phyloP scores from a whole-genome alignment of 2,888 invertebrate species.

The Brachyptera putata region DNA sequence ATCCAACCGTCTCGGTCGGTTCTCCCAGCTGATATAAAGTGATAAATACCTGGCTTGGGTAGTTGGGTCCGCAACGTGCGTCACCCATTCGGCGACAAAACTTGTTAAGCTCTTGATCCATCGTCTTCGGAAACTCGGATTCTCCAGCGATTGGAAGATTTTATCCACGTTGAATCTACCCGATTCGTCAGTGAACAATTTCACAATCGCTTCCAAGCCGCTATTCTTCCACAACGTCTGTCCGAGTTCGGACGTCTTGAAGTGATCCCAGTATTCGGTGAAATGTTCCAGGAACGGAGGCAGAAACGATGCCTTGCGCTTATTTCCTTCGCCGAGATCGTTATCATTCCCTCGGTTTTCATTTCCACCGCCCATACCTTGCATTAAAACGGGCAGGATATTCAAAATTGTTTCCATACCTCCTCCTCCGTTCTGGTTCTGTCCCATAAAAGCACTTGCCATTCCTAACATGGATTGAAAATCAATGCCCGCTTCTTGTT shows the following conservation, averaged over 20 bases:
- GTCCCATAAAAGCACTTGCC: conserved; percentile 35
- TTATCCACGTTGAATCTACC: conserved; percentile 68
- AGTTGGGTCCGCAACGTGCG: conserved; percentile 69
- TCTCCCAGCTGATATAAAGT: no score
- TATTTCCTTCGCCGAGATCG: neutral
- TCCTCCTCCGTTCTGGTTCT: conserved; percentile 28
- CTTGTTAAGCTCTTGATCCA: conserved; percentile 75
- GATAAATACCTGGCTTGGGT: conserved; percentile 68
- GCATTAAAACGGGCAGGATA: conserved; percentile 63
- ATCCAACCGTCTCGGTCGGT: no score
- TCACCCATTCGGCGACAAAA: conserved; percentile 68
- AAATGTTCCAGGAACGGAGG: conserved; percentile 65
- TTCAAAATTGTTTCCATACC: conserved; percentile 46
- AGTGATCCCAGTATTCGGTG: conserved; percentile 74
- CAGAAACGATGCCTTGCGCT: conserved; percentile 53
- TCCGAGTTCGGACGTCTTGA: conserved; percentile 73
- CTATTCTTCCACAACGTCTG: conserved; percentile 66
- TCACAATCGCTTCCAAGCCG: conserved; percentile 64
- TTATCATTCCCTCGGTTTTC: no score
- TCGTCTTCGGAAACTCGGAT: conserved; percentile 70
- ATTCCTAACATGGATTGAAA: conserved; percentile 30
- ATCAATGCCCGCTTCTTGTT: conserved; percentile 26
- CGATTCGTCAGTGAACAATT: conserved; percentile 62
- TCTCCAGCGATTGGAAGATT: conserved; percentile 73
- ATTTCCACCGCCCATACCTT: conserved; percentile 46